Base-by-base conservation (phyloP, 2,113 vertebrate genomes). In the Lipophrys pholis region DNA sequence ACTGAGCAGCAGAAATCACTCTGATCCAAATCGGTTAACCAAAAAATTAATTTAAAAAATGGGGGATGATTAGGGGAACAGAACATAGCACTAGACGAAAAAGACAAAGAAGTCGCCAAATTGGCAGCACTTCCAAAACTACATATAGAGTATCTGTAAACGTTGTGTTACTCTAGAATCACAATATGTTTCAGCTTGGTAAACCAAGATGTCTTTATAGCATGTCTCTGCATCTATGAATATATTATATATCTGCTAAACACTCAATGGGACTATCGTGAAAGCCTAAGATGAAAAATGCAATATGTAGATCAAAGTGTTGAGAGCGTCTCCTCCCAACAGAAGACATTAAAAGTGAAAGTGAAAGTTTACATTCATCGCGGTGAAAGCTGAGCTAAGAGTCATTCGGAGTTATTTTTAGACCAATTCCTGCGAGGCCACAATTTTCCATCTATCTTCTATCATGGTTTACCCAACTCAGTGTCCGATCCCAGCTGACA, bases 61-160 rank as follows among this genome's bases (percentile, higher is more conserved):
- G 21, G 21, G 21, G 21, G 21, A 30, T 30, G 21, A 4, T 30
- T 4, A 30, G 21, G 21, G 3, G 6, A 51, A 17, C 9, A 55
- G 41, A 43, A 38, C 54, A 38, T 21, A 75, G 49, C 69, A n/a
- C 53, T 30, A 2, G 42, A 15, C 43, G 40, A 16, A 63, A 66
- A 17, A 21, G 21, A 36, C 42, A 7, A 36, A 49, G 68, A 56
- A 69, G 7, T 21, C 9, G n/a, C n/a, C n/a, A n/a, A n/a, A n/a
- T n/a, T n/a, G n/a, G n/a, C n/a, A n/a, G 41, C 17, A 66, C 43
- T 80, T 57, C 15, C 7, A 38, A 54, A 10, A 36, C 71, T 75
- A 74, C 51, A 68, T 74, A 54, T 62, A 51, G 53, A 63, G 70
- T 74, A 76, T 90, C 75, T 89, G 69, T 78, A 78, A 88, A 83